Evolutionary conservation across 2,113 vertebrate genomes (phyloP).

Genomic region (Oncorhynchus mykiss): DNA sequence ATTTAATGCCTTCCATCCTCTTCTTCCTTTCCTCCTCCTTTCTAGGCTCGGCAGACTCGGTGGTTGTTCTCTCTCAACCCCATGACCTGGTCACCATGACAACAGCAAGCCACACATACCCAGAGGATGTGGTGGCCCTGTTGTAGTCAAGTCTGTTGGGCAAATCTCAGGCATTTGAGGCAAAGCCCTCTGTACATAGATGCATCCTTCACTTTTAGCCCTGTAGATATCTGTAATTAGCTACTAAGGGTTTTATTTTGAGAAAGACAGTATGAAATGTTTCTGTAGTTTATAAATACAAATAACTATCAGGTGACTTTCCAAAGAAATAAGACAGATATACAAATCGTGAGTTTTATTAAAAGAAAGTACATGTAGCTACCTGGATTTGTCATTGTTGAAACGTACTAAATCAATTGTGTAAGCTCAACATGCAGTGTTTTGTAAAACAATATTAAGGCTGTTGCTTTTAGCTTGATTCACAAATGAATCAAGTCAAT

Average conservation of each 20-base stretch:
- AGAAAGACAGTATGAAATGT: constrained; percentile 24
- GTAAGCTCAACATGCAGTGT: neutral
- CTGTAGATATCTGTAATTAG: constrained; percentile 65
- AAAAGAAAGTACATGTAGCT: constrained; percentile 19
- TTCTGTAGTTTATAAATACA: constrained; percentile 12
- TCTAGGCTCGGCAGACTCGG: constrained; percentile 70
- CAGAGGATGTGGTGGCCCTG: constrained; percentile 78
- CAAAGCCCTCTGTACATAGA: neutral
- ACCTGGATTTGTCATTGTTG: constrained; percentile 24
- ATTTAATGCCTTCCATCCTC: neutral
- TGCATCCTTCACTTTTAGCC: constrained; percentile 17
- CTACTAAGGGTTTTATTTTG: constrained; percentile 55
- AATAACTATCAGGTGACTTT: constrained; percentile 31
- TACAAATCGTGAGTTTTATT: constrained; percentile 24
- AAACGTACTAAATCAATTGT: neutral
- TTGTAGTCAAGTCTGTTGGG: constrained; percentile 51
- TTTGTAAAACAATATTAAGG: constrained; percentile 11
- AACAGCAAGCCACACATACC: constrained; percentile 74
- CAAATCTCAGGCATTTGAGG: neutral
- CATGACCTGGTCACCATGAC: constrained; percentile 81
- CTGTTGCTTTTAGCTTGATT: constrained; percentile 7
- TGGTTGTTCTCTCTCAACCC: constrained; percentile 75
- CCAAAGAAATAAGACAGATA: constrained; percentile 67
- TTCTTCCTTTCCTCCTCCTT: neutral
- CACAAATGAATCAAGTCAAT: constrained; percentile 1